These are phyloP conservation scores for Sycon ciliatum DNA, from an alignment of 37 sponge, comb jelly and placozoan species.

Conservation along the genomic window DNA sequence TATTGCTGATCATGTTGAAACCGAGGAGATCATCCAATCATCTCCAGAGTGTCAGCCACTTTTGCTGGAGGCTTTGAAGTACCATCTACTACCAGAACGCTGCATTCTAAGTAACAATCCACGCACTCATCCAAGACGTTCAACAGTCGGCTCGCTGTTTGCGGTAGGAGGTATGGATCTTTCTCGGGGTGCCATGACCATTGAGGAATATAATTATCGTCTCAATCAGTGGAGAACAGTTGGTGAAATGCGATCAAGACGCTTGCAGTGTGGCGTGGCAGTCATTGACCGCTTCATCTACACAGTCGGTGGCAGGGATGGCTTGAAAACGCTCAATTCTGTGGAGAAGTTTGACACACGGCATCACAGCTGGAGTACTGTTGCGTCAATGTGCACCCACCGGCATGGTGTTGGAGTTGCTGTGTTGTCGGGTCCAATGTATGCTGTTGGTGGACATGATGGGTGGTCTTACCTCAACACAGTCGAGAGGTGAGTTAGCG, in stretches of 20 bases:
- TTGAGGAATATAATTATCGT: constrained; percentile 49
- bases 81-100: constrained; percentile 35
- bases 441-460: constrained; percentile 78
- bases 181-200: constrained; percentile 32
- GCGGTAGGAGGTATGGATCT: constrained; percentile 57
- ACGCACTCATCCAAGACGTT: constrained; percentile 24
- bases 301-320: constrained; percentile 64
- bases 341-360: constrained; percentile 41
- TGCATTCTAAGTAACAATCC: constrained; percentile 6
- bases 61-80: constrained; percentile 44
- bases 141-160: constrained; percentile 50
- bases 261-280: constrained; percentile 62
- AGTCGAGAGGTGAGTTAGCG: constrained; percentile 47
- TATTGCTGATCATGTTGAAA: constrained; percentile 37
- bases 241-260: constrained; percentile 15
- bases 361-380: constrained; percentile 23
- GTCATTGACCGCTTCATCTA: constrained; percentile 34
- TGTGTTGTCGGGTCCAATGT: constrained; percentile 51
- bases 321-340: constrained; percentile 54
- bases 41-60: constrained; percentile 26
- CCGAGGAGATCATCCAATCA: constrained; percentile 23
- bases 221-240: constrained; percentile 35
- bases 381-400: constrained; percentile 51
- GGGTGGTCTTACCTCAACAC: constrained; percentile 69
- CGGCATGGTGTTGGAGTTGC: constrained; percentile 72